Evolutionary conservation across 1,140 invertebrate genomes (phyloP).

Genomic region (Tetragnatha versicolor): DNA sequence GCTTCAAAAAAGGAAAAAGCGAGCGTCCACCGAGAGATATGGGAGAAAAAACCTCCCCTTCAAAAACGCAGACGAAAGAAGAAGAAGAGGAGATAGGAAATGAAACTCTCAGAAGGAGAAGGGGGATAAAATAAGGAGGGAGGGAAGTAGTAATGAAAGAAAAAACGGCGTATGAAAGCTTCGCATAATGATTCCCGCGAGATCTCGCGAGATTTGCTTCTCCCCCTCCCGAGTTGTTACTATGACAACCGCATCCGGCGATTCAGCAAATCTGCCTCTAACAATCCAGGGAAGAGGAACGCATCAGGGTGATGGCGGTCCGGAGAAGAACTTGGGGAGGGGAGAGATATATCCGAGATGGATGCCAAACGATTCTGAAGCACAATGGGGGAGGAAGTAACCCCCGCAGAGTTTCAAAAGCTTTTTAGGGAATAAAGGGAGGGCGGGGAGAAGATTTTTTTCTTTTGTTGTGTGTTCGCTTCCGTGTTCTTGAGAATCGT

Average conservation of each 20-base stretch:
- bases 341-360: slow-evolving; percentile 6
- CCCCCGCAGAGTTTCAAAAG: neutral
- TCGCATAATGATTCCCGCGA: slow-evolving; percentile 47
- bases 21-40: neutral
- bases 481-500: too few relatives aligned
- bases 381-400: neutral
- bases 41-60: neutral
- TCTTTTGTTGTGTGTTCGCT: too few relatives aligned
- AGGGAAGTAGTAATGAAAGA: neutral
- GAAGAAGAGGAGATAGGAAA: neutral
- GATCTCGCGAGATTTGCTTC: slow-evolving; percentile 2
- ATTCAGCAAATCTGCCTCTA: slow-evolving; percentile 41
- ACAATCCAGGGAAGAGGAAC: slow-evolving; percentile 10
- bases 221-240: slow-evolving; percentile 25
- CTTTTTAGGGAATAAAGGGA: neutral
- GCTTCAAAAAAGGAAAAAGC: neutral
- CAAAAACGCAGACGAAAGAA: neutral
- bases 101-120: neutral
- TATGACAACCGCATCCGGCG: slow-evolving; percentile 29
- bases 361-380: slow-evolving; percentile 26
- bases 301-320: neutral
- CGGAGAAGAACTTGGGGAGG: neutral
- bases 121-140: neutral
- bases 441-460: neutral
- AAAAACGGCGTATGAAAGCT: slow-evolving; percentile 9